Conservation (phyloP, 2,888 invertebrate species). For the Trachelus iudaicus region DNA sequence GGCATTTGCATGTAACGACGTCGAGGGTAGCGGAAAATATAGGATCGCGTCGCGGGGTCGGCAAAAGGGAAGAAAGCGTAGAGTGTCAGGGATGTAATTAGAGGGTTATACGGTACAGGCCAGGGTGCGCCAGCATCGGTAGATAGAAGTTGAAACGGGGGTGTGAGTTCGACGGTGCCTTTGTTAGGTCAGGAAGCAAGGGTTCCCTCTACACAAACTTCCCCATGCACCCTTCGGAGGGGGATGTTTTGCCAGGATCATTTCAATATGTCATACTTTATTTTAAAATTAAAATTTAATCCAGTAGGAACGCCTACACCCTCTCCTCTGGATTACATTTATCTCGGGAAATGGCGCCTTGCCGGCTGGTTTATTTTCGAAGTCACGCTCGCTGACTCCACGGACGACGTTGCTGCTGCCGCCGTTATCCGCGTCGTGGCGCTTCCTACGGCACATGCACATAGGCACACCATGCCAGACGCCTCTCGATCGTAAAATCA, state of each 20-base stretch:
- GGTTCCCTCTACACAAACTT: background rate
- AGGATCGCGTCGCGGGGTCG: slow-evolving; percentile 17
- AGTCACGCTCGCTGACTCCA: slow-evolving; percentile 26
- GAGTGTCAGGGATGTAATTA: slow-evolving; percentile 17
- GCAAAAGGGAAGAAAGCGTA: slow-evolving; percentile 23
- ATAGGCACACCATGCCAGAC: slow-evolving; percentile 16
- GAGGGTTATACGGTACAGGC: slow-evolving; percentile 29
- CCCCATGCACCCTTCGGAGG: slow-evolving; percentile 24
- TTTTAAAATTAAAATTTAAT: slow-evolving; percentile 65
- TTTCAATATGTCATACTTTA: slow-evolving; percentile 63
- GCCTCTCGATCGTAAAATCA: slow-evolving; percentile 27
- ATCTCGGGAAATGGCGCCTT: slow-evolving; percentile 49
- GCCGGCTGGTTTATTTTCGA: slow-evolving; percentile 37
- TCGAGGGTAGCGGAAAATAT: slow-evolving; percentile 31
- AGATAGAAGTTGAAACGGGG: slow-evolving; percentile 10
- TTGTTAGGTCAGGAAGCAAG: background rate
- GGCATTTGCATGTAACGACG: slow-evolving; percentile 62
- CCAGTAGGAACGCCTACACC: slow-evolving; percentile 35
- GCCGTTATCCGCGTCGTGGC: slow-evolving; percentile 7
- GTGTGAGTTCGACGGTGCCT: slow-evolving; percentile 24
- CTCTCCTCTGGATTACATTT: slow-evolving; percentile 49
- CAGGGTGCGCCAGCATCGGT: slow-evolving; percentile 14
- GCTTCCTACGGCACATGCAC: background rate
- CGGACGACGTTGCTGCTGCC: slow-evolving; percentile 22
- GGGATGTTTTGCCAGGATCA: slow-evolving; percentile 47